These are phyloP conservation scores for Helleia helle DNA, from an alignment of 2,888 invertebrate genomes.

Conservation along the genomic window DNA sequence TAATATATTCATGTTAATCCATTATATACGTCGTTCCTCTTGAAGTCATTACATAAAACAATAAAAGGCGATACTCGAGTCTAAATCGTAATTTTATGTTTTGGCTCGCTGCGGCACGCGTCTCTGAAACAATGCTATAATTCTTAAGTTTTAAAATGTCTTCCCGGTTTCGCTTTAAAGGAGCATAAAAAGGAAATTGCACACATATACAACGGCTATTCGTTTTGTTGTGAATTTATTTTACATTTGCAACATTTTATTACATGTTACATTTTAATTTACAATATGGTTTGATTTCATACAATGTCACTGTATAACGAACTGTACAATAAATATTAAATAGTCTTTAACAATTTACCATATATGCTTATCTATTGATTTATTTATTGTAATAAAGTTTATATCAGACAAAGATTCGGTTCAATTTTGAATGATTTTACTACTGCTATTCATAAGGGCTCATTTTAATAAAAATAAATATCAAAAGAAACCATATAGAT, in stretches of 20 bases:
- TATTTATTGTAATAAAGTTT: too few species aligned
- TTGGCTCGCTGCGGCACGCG: conserved; percentile 30
- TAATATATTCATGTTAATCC: too few species aligned
- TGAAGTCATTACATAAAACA: conserved; percentile 26
- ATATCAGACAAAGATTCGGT: too few species aligned
- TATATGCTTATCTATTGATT: too few species aligned
- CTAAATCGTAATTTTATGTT: conserved; percentile 44
- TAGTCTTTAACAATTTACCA: too few species aligned
- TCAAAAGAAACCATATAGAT: too few species aligned
- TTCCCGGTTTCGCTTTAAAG: conserved; percentile 18
- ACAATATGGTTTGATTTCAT: neutral
- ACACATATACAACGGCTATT: neutral
- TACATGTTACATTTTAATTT: conserved; percentile 3
- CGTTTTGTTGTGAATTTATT: conserved; percentile 6
- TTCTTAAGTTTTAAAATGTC: conserved; percentile 34
- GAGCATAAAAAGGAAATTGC: conserved; percentile 12
- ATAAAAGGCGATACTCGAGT: conserved; percentile 26
- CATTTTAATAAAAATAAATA: too few species aligned
- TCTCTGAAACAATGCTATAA: conserved; percentile 33
- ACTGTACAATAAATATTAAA: too few species aligned
- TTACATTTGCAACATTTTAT: conserved; percentile 7
- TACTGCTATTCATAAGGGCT: too few species aligned
- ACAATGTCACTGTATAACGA: too few species aligned
- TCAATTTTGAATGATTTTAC: too few species aligned
- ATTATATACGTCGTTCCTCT: too few species aligned